Base-by-base conservation (phyloP, 2,113 vertebrate genomes). In the Upupa epops region DNA sequence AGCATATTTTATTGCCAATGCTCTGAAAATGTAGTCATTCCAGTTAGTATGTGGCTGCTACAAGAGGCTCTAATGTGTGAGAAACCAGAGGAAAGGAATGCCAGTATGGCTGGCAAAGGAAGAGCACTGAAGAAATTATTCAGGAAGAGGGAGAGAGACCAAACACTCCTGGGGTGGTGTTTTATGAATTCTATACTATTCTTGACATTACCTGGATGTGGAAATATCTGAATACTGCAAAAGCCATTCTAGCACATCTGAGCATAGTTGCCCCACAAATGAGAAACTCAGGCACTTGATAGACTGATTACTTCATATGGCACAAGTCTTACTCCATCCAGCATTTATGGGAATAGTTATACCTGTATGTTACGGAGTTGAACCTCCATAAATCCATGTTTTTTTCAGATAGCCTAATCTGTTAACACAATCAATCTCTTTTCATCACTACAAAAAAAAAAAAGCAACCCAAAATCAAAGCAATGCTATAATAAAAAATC, bases 1-100 rank as follows among this genome's bases (percentile, higher is more conserved):
- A 87, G 70, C 49, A 36, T 74, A 79, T 91, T 89, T 85, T 78
- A 79, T 64, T 89, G 91, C 74, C 87, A 94, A 21, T 34, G 54
- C 34, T 93, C 59, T 58, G 59, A 82, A 93, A 89, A 84, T 51
- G 31, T 70, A 72, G 46, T 61, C 91, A 63, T 48, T 93, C 18
- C 34, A 24, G 73, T 79, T 92, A 87, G 78, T 54, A 70, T n/a
- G 42, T 76, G 63, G 55, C 78, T 94, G 70, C 84, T 75, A 36
- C 40, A 60, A 40, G 70, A 94, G 46, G 29, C 46, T 82, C 51
- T 1, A 2, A 58, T 73, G 31, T 34, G 49, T 1, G 9, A 49
- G 59, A 80, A 80, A 76, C 18, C 36, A 63, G 22, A 42, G 4
- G 19, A 70, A 90, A 77, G 26, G 26, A 34, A 51, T 80, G n/a